Evolutionary conservation across 2,888 invertebrate genomes (phyloP).

Genomic region (Thysanoteuthis rhombus): DNA sequence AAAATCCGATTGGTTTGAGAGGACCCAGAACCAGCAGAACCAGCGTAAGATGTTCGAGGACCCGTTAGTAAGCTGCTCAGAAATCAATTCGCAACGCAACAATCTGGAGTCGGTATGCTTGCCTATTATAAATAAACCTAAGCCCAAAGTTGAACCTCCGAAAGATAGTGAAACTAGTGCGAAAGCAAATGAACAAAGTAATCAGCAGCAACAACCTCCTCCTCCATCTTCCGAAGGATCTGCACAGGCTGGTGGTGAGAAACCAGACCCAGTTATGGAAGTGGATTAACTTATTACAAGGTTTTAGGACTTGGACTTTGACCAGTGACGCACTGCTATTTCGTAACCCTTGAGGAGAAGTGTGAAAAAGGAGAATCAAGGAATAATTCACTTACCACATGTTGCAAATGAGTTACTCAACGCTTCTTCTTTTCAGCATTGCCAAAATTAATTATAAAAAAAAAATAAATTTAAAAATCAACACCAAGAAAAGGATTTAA

Average conservation of each 20-base stretch:
- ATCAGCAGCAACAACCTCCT: neutral
- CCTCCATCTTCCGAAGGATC: slow-evolving; percentile 13
- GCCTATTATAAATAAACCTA: slow-evolving; percentile 89
- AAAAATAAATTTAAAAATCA: neutral
- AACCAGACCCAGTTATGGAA: slow-evolving; percentile 29
- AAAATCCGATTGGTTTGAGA: slow-evolving; percentile 85
- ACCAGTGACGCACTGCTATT: neutral
- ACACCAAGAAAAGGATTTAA: neutral
- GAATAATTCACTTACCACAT: neutral
- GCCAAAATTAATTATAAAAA: neutral
- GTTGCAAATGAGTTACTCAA: neutral
- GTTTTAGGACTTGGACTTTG: neutral
- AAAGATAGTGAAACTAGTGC: slow-evolving; percentile 51
- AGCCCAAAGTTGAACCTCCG: slow-evolving; percentile 84
- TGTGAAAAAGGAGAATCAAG: neutral
- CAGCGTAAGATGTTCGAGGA: slow-evolving; percentile 77
- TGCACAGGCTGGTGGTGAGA: neutral
- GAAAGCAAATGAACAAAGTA: slow-evolving; percentile 12
- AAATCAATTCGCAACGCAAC: slow-evolving; percentile 79
- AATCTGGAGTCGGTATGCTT: slow-evolving; percentile 71
- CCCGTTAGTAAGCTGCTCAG: slow-evolving; percentile 79
- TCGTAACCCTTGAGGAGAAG: neutral
- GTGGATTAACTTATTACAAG: slow-evolving; percentile 29
- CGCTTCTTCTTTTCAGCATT: neutral
- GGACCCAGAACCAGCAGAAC: slow-evolving; percentile 76